These are phyloP conservation scores for Punctoribates punctum DNA, from an alignment of 2,888 invertebrate genomes.

Conservation along the genomic window DNA sequence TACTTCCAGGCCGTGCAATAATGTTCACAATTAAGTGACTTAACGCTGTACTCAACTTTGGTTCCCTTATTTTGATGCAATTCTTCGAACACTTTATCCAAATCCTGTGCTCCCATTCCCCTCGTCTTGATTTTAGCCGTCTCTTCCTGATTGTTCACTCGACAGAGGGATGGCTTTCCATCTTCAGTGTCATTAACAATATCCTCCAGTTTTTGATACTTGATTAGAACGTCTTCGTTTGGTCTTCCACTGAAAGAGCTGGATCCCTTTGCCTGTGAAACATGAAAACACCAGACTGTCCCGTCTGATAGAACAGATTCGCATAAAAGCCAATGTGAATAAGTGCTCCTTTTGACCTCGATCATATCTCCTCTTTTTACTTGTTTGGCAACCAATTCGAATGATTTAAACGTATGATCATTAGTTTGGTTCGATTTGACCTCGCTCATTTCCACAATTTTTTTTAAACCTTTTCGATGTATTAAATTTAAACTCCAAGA, in stretches of 20 bases:
- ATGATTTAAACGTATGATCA: too few species aligned
- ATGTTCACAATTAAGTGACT: conserved; percentile 51
- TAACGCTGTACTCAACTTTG: conserved; percentile 49
- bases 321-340: conserved; percentile 50
- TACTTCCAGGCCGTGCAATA: conserved; percentile 51
- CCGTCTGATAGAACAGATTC: background rate
- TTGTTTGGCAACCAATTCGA: background rate
- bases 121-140: conserved; percentile 49
- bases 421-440: too few species aligned
- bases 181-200: conserved; percentile 49
- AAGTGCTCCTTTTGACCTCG: conserved; percentile 50
- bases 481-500: too few species aligned
- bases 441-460: too few species aligned
- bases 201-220: conserved; percentile 46
- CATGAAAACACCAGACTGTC: conserved; percentile 46
- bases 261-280: conserved; percentile 48
- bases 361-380: conserved; percentile 49
- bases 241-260: conserved; percentile 42
- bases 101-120: conserved; percentile 43
- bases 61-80: conserved; percentile 47
- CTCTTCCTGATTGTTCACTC: conserved; percentile 51
- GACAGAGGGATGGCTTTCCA: conserved; percentile 12
- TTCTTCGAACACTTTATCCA: conserved; percentile 48
- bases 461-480: too few species aligned
- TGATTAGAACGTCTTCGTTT: conserved; percentile 45